Evolutionary conservation across 2,113 vertebrate genomes (phyloP).

Genomic region (Trematomus loennbergii): DNA sequence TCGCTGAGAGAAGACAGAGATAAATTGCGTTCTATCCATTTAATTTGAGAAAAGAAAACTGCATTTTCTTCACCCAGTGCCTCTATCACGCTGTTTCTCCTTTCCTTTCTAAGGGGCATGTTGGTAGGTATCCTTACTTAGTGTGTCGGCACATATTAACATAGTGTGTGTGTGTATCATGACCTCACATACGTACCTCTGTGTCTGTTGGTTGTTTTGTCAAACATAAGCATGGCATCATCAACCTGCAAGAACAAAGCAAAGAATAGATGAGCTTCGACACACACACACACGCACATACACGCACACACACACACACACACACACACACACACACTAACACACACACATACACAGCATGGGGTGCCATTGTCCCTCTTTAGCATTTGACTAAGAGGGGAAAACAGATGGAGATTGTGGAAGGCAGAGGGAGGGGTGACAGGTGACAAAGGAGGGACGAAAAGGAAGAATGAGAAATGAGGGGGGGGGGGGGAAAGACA

Average conservation of each 20-base stretch:
- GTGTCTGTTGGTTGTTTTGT: constrained; percentile 98
- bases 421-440: constrained; percentile 70
- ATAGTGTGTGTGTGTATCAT: constrained; percentile 18
- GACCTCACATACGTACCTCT: constrained; percentile 84
- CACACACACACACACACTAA: constrained; percentile 37
- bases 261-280: constrained; percentile 71
- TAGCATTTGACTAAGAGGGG: constrained; percentile 68
- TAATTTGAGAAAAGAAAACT: constrained; percentile 3
- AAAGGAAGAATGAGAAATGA: constrained; percentile 40
- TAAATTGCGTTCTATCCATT: not conserved
- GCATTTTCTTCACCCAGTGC: constrained; percentile 17
- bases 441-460: constrained; percentile 77
- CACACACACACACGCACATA: constrained; percentile 45
- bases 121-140: constrained; percentile 15
- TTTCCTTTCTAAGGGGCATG: constrained; percentile 21
- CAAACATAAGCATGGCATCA: constrained; percentile 98
- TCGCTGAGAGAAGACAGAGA: constrained; percentile 47
- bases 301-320: constrained; percentile 19
- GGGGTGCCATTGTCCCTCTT: constrained; percentile 81
- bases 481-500: not conserved
- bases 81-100: constrained; percentile 29
- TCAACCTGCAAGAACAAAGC: constrained; percentile 88
- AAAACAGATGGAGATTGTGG: constrained; percentile 78
- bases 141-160: constrained; percentile 27
- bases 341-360: constrained; percentile 80